Conservation (phyloP, 2,888 invertebrate genomes). For the Cephus pulcher region DNA sequence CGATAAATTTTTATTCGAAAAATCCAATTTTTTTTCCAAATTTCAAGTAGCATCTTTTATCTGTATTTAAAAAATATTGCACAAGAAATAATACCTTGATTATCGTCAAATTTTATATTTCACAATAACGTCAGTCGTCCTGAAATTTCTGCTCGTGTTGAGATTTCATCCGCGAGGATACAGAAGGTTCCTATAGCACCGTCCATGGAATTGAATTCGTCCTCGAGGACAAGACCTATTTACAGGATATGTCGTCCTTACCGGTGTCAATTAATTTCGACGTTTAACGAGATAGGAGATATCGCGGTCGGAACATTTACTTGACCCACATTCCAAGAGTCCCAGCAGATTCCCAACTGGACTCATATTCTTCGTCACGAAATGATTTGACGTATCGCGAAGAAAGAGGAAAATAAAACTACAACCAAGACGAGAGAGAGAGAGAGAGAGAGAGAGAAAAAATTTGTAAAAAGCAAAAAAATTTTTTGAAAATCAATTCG, state of each 20-base stretch:
- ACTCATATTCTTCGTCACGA: constrained; percentile 8
- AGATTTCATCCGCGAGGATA: background rate
- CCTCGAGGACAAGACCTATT: background rate
- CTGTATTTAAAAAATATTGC: background rate
- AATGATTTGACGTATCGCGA: constrained; percentile 4
- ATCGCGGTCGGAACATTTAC: background rate
- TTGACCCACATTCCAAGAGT: background rate
- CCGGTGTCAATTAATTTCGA: background rate
- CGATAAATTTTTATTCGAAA: background rate
- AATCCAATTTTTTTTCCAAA: background rate
- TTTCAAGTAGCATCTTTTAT: background rate
- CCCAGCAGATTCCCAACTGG: constrained; percentile 1
- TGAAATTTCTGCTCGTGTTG: background rate
- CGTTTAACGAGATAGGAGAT: background rate
- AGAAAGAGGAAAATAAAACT: background rate
- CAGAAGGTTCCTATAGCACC: background rate
- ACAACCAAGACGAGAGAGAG: background rate
- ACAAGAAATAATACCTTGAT: background rate
- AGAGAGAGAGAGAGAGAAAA: background rate
- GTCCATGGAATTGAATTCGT: background rate
- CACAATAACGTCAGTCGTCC: background rate
- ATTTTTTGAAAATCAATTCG: too few species aligned
- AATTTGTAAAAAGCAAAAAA: background rate
- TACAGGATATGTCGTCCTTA: background rate
- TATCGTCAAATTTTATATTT: background rate